Percentiles rank a stretch among this genome's conserved stretches.
phyloP scores from a whole-genome alignment of 2,888 invertebrate genomes.

The Drosophila nr. perissopoda region DNA sequence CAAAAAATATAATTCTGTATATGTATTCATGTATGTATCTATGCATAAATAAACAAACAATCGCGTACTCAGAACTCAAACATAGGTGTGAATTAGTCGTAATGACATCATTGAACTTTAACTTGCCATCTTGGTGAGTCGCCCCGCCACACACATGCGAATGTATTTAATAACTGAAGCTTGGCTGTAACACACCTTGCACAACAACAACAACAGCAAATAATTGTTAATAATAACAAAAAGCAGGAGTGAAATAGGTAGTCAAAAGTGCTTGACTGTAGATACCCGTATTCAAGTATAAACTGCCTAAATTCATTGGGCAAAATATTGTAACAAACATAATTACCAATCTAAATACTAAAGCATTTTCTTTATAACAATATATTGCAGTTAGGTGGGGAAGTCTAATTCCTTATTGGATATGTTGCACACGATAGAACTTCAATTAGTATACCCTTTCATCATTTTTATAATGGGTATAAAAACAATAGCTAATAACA shows the following conservation, averaged over 20 bases:
- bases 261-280: conserved; percentile 6
- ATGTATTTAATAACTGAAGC: conserved; percentile 66
- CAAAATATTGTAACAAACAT: neutral
- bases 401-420: neutral
- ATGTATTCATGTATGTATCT: conserved; percentile 26
- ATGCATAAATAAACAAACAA: conserved; percentile 38
- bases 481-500: conserved; percentile 27
- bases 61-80: conserved; percentile 72
- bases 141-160: conserved; percentile 29
- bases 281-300: conserved; percentile 15
- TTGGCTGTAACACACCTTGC: conserved; percentile 72
- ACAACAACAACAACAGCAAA: conserved; percentile 30
- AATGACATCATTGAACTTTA: conserved; percentile 81
- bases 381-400: neutral
- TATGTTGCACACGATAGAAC: neutral
- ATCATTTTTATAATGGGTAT: conserved; percentile 24
- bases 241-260: conserved; percentile 9
- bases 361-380: neutral
- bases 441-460: neutral
- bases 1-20: conserved; percentile 19
- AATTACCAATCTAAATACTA: neutral
- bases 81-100: conserved; percentile 81
- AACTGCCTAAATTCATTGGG: neutral
- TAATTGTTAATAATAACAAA: conserved; percentile 41
- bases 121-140: conserved; percentile 67